Base-by-base conservation (phyloP, 2,113 vertebrate genomes). In the Ochotona princeps region DNA sequence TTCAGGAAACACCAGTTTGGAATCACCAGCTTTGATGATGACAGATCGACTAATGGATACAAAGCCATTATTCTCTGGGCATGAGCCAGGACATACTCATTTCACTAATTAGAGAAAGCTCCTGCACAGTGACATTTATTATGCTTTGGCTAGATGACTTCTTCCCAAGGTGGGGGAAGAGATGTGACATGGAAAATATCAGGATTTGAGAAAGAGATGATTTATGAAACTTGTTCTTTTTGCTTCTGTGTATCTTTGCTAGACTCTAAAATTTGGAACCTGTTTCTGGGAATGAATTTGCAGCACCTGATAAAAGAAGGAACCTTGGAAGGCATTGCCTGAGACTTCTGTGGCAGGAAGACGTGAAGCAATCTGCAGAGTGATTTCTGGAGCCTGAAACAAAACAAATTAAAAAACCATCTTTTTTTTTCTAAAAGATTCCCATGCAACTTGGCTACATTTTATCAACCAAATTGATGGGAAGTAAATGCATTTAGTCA, bases 231-330 rank as follows among this genome's bases (percentile, higher is more conserved):
- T 86, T 75, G 14, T 54, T 30, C 3, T 87, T 54, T 75, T 91
- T 93, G 47, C 18, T 25, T 38, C 63, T 32, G 12, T 81, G 73
- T 81, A n/a, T 83, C 17, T 38, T 79, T 2, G 44, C 5, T n/a
- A 86, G 67, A 23, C 30, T 10, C 4, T 3, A 83, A 9, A 92
- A 60, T 9, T 28, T 57, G 6, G 1, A 7, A 0, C 12, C 15
- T 0, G 0, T 32, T 10, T 6, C 6, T 88, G 32, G 73, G 3
- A 21, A 38, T 70, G 47, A 74, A 65, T 69, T 8, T 94, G 28
- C 5, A 94, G 87, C 97, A 99, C 99, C 99, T 99, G 98, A 61
- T 99, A 99, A 93, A 99, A 99, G 97, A 99, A 99, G 26, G 98
- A 98, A 86, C 98, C 98, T 47, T 98, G 98, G 97, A 99, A 99